Base-by-base conservation (phyloP, 2,888 invertebrate genomes). In the Cephalotes varians region DNA sequence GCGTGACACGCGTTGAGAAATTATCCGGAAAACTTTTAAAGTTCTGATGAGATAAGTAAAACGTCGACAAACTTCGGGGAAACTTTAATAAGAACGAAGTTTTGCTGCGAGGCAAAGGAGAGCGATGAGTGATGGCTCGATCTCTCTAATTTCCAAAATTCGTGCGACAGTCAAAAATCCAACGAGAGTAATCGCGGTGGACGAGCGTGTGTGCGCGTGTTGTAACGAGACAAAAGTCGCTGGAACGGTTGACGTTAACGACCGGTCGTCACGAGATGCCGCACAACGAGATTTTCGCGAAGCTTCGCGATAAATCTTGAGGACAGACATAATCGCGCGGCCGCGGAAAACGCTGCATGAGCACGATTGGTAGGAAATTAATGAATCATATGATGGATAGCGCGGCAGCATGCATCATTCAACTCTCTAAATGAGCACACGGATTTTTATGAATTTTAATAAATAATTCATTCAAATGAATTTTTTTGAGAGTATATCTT, bases 231-330 rank as follows among this genome's bases (percentile, higher is more conserved):
- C 83, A 88, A 79, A 85, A 69, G 31, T 86, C 82, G 85, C 64
- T 37, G 37, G 37, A 12, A 69, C 56, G 44, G 56, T 82, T 81
- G 86, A 87, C 86, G 87, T 87, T 92, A 93, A 93, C 92, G 92
- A 91, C 91, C 88, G 71, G 81, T 87, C 88, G 91, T 92, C 93
- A 93, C 92, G 92, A 93, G 90, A 92, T 91, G 91, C 44, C 25
- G 49, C 47, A 37, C 58, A 86, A 90, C 44, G 49, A 58, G 90
- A 92, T 90, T 91, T 90, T 88, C 90, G 87, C 64, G 34, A 64
- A 65, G 51, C 64, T 65, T 18, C 56, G 34, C 56, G 34, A 79
- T 79, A 79, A 79, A 79, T 79, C 77, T 69, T 47, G 18, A n/a
- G 44, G 44, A 34, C 34, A 69, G 56, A 47, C 77, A 69, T 79